phyloP scores from a whole-genome alignment of 1,140 invertebrate species.

The Dryas iulia region DNA sequence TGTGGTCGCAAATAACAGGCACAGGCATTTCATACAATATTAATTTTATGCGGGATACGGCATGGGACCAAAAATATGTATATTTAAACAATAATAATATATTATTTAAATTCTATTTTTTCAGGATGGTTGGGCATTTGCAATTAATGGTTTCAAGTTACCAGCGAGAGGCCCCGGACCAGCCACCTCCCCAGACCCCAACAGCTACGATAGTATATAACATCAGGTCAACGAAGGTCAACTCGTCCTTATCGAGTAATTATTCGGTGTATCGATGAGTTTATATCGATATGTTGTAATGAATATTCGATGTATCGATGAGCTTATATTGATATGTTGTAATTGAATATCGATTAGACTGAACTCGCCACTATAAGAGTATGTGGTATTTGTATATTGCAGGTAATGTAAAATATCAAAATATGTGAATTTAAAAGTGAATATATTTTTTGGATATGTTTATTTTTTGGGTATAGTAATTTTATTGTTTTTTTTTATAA shows the following conservation, averaged over 20 bases:
- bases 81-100: no score
- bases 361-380: not conserved
- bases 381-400: no score
- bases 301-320: not conserved
- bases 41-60: not conserved
- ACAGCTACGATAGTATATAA: conserved; percentile 80
- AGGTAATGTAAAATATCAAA: no score
- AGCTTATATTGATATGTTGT: not conserved
- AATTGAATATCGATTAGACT: not conserved
- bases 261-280: not conserved
- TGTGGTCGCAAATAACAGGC: no score
- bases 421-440: no score
- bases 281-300: not conserved
- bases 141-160: conserved; percentile 70
- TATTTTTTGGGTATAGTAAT: no score
- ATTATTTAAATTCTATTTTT: conserved; percentile 28
- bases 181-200: conserved; percentile 63
- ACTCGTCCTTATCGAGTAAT: conserved; percentile 63
- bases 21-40: no score
- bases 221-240: conserved; percentile 63
- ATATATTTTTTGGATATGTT: no score
- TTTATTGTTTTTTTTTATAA: no score
- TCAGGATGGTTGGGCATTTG: conserved; percentile 76
- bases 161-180: conserved; percentile 52
- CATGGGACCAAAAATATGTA: not conserved